Conservation (phyloP, 2,888 invertebrate genomes). For the Hyposoter didymator region DNA sequence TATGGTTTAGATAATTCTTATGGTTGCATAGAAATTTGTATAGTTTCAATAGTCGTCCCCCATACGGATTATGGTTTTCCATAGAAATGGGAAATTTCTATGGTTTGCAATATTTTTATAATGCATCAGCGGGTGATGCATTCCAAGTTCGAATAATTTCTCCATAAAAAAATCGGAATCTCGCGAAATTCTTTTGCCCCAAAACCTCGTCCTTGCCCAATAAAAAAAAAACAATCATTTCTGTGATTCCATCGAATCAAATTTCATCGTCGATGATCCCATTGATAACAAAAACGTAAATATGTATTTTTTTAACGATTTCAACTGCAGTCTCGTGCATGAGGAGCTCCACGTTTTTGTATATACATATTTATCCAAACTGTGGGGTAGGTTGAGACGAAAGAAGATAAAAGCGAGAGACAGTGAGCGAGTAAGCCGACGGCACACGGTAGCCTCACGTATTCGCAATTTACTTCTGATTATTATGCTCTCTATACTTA, state of each 20-base stretch:
- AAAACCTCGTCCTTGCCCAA: not conserved
- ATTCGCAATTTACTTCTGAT: conserved; percentile 84
- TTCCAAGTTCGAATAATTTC: no score
- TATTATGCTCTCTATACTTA: conserved; percentile 82
- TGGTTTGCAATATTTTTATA: conserved; percentile 17
- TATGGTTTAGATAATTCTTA: no score
- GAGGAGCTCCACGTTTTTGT: not conserved
- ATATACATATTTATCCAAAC: conserved; percentile 1
- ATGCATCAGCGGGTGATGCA: conserved; percentile 41
- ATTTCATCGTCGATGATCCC: not conserved
- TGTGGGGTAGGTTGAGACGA: conserved; percentile 43
- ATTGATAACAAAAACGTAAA: not conserved
- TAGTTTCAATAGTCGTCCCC: no score
- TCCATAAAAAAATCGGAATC: not conserved
- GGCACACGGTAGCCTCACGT: conserved; percentile 84
- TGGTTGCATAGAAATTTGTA: no score
- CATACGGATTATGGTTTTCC: no score
- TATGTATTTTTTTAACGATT: not conserved
- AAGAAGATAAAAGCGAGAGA: not conserved
- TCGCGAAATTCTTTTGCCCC: not conserved
- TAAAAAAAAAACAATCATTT: not conserved
- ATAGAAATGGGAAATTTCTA: not conserved
- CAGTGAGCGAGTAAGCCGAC: conserved; percentile 68
- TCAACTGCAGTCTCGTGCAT: not conserved
- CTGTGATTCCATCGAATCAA: not conserved